Evolutionary conservation across 2,888 invertebrate genomes (phyloP).

Genomic region (Andrena flavipes): DNA sequence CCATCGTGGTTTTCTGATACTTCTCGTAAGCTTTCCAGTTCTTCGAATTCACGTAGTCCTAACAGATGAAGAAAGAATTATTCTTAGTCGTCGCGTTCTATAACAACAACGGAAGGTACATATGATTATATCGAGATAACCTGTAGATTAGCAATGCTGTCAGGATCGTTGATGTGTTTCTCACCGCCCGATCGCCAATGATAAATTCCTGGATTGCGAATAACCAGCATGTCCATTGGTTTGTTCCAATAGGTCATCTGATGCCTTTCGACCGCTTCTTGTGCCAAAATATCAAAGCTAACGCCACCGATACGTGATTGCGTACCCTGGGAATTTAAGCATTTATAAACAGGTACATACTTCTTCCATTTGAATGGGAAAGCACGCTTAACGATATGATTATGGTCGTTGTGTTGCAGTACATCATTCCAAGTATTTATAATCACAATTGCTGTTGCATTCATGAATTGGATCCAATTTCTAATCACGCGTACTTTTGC

Average conservation of each 20-base stretch:
- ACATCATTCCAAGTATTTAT: slow-evolving; percentile 70
- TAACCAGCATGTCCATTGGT: slow-evolving; percentile 89
- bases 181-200: slow-evolving; percentile 99
- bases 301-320: slow-evolving; percentile 94
- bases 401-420: background rate
- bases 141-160: slow-evolving; percentile 90
- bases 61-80: slow-evolving; percentile 67
- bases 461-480: slow-evolving; percentile 81
- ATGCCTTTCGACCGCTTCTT: slow-evolving; percentile 94
- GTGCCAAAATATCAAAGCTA: slow-evolving; percentile 94
- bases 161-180: slow-evolving; percentile 98
- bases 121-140: slow-evolving; percentile 81
- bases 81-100: background rate
- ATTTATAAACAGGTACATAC: background rate
- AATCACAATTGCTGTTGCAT: slow-evolving; percentile 67
- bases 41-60: slow-evolving; percentile 95
- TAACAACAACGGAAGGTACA: background rate
- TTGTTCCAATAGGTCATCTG: slow-evolving; percentile 90
- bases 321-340: slow-evolving; percentile 85
- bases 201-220: slow-evolving; percentile 96
- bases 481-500: slow-evolving; percentile 71
- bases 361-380: background rate
- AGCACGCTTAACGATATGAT: background rate
- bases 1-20: slow-evolving; percentile 93
- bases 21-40: slow-evolving; percentile 93